Evolutionary conservation across 2,797 vertebrate genomes (phyloP).

Genomic region (Fringilla coelebs): DNA sequence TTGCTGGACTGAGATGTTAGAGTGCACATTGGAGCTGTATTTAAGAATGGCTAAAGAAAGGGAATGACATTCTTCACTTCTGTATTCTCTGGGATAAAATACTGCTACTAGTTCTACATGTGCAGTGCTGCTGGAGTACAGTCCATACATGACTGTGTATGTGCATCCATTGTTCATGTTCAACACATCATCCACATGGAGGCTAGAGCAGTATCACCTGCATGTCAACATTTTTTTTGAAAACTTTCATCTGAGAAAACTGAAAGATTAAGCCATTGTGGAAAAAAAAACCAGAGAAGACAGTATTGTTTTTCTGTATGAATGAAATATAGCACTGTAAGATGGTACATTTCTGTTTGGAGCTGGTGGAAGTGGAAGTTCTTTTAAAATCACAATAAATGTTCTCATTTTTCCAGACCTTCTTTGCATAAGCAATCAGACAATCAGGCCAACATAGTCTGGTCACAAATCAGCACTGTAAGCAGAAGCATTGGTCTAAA

Average conservation of each 20-base stretch:
- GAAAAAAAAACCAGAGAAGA: not conserved
- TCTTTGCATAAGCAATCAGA: not conserved
- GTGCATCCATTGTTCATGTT: not conserved
- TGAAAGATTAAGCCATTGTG: not conserved
- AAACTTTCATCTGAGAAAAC: not conserved
- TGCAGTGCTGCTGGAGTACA: fast-evolving
- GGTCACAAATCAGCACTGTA: not conserved
- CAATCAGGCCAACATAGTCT: not conserved
- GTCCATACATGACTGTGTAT: not conserved
- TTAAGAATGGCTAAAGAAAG: not conserved
- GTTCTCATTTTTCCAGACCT: not conserved
- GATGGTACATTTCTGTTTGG: not conserved
- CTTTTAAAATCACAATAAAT: not conserved
- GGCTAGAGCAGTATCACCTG: not conserved
- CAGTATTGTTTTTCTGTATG: not conserved
- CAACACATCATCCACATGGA: not conserved
- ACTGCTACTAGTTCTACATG: not conserved
- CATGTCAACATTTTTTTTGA: not conserved
- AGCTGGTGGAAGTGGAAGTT: not conserved
- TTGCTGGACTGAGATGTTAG: not conserved
- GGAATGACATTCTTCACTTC: not conserved
- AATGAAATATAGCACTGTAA: not conserved
- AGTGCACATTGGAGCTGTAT: not conserved
- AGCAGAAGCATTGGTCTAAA: not conserved
- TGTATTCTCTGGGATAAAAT: not conserved